Base-by-base conservation (phyloP, 1,140 invertebrate genomes). In the Pseudobourletiella spinata region DNA sequence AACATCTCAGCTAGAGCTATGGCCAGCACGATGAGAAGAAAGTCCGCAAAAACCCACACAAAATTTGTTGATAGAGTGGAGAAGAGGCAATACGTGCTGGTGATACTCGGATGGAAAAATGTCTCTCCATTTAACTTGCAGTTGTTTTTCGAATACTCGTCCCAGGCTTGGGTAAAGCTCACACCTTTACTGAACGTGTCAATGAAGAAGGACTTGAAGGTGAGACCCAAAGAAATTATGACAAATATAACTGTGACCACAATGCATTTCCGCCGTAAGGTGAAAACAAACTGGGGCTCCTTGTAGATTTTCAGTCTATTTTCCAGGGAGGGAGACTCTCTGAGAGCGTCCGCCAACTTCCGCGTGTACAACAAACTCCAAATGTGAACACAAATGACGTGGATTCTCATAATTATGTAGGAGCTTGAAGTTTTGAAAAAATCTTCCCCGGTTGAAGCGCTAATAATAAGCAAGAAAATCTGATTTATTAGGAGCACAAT, bases 21-120 rank as follows among this genome's bases (percentile, higher is more conserved):
- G 8, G 68, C 56, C 15, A 70, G 44, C 20, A 70, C 29, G 4
- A 65, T 46, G 1, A 70, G 43, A n/a, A 70, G 50, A 25, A 65
- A 64, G 46, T 70, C 68, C 6, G 43, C 50, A 55, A 70, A 67
- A 28, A 70, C 22, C 68, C 68, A 70, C 2, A 62, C 44, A 28
- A 63, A 66, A 46, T 67, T 67, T 6, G 64, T 65, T 2, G 48
- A 51, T 16, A 66, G 14, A 51, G 57, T 51, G 35, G 59, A 61
- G 20, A 67, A 3, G 15, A 66, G 26, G 22, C 68, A 70, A 35
- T 69, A 69, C 1, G 43, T 14, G 29, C 59, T 62, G 4, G 64
- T 57, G 3, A 70, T 25, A 24, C 46, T 66, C 1, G 62, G 18
- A 50, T 63, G 65, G 20, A 65, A 58, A 11, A 67, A 59, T 18